Conservation (phyloP, 2,113 vertebrate genomes). For the Lampris incognitus region DNA sequence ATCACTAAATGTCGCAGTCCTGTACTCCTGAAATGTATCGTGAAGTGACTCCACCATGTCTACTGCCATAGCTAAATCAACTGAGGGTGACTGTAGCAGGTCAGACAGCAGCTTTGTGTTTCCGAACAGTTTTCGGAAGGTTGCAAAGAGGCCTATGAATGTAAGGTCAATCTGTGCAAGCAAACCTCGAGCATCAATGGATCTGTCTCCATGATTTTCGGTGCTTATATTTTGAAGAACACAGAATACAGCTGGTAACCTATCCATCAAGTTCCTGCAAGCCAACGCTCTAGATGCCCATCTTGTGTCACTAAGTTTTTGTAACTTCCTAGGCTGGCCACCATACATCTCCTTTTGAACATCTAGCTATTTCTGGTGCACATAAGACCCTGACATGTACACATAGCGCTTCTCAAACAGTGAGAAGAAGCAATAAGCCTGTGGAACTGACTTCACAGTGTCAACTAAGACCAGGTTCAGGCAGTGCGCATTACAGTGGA, state of each 20-base stretch:
- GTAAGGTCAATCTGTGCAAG: constrained; percentile 19
- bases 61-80: constrained; percentile 23
- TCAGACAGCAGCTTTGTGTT: constrained; percentile 11
- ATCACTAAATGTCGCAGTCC: constrained; percentile 22
- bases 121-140: constrained; percentile 11
- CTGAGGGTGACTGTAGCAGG: constrained; percentile 18
- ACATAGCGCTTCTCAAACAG: not conserved
- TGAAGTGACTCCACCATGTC: constrained; percentile 19
- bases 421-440: constrained; percentile 1
- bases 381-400: constrained; percentile 31
- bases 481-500: constrained; percentile 27
- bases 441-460: constrained; percentile 10
- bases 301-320: constrained; percentile 31
- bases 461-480: constrained; percentile 23
- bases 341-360: constrained; percentile 30
- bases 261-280: constrained; percentile 25
- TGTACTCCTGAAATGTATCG: constrained; percentile 20
- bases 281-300: constrained; percentile 11
- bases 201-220: constrained; percentile 1
- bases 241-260: not conserved
- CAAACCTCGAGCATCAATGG: constrained; percentile 3
- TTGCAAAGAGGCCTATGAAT: constrained; percentile 17
- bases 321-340: not conserved
- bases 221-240: constrained; percentile 1
- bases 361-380: constrained; percentile 32